Evolutionary conservation across 2,888 invertebrate species (phyloP), one percentile per base, ranked within the genome.

Genomic region (Polyploca ridens): DNA sequence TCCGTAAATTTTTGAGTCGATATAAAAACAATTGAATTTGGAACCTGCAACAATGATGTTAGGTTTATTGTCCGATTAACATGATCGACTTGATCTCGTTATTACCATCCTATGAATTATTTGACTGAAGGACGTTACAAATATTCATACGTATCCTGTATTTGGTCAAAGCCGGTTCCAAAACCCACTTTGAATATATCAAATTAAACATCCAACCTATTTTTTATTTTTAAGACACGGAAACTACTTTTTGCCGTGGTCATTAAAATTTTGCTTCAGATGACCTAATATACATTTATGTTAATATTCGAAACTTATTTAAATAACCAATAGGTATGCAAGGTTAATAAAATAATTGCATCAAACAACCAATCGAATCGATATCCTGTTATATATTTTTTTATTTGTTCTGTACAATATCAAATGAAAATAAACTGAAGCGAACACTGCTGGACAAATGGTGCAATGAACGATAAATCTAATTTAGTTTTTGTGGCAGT

Each of bases 251-350:
- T 54, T 19, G 54, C 8, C 5, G 10, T 41, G 10, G 14, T n/a
- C 10, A 54, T 10, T 5, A 54, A 54, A 54, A 54, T n/a, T 19
- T 19, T 8, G 19, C 10, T 19, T 54, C 14, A 54, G 54, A 10
- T 54, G 54, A 54, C 54, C 54, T 54, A 54, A 54, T 54, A 54
- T 8, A 54, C 10, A 54, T 46, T 46, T 46, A 46, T 44, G 44
- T 44, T 14, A 44, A 44, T 46, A 6, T 14, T 13, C 14, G 69
- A 62, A 67, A 68, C 68, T 69, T 67, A 62, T 67, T 77, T 70
- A 73, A 66, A 71, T 70, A 77, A 64, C 65, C 64, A 2, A n/a
- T n/a, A n/a, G n/a, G 61, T 58, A 63, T 64, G 59, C 64, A 62
- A 35, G 60, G 63, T 49, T 41, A 46, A 35, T 64, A 60, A 60